phyloP scores from a whole-genome alignment of 2,797 vertebrate species.

The Chelmon rostratus region DNA sequence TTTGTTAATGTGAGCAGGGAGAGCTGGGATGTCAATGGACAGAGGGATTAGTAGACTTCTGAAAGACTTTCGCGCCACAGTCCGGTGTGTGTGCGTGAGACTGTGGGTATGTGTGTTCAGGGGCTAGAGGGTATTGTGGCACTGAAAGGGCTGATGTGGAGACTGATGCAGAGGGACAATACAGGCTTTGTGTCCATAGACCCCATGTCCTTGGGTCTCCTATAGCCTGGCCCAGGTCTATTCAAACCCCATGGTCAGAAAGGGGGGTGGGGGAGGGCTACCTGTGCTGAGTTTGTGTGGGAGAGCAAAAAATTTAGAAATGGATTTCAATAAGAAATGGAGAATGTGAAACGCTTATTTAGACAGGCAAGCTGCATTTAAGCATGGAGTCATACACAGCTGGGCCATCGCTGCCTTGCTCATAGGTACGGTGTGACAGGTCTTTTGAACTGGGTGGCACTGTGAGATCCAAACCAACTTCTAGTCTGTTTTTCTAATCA shows the following conservation, averaged over 20 bases:
- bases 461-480: not conserved
- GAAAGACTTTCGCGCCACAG: slow-evolving; percentile 71
- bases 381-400: not conserved
- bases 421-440: not conserved
- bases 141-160: slow-evolving; percentile 81
- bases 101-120: slow-evolving; percentile 24
- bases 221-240: slow-evolving; percentile 63
- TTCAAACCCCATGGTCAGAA: slow-evolving; percentile 62
- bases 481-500: not conserved
- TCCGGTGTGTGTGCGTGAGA: slow-evolving; percentile 44
- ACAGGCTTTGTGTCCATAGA: slow-evolving; percentile 76
- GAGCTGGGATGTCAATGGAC: slow-evolving; percentile 58
- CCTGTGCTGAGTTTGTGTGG: slow-evolving; percentile 61
- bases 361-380: not conserved
- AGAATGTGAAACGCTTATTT: not conserved
- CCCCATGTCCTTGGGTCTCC: slow-evolving; percentile 74
- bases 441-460: not conserved
- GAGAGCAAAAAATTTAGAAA: slow-evolving; percentile 11
- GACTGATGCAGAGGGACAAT: slow-evolving; percentile 80
- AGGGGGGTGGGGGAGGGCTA: slow-evolving; percentile 66
- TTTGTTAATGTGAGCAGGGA: slow-evolving; percentile 37
- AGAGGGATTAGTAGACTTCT: slow-evolving; percentile 71
- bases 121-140: slow-evolving; percentile 70
- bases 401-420: not conserved
- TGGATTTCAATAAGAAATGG: not conserved